These are phyloP conservation scores for Peromyscus melanophrys DNA, from an alignment of 2,797 vertebrate genomes.

Conservation along the genomic window DNA sequence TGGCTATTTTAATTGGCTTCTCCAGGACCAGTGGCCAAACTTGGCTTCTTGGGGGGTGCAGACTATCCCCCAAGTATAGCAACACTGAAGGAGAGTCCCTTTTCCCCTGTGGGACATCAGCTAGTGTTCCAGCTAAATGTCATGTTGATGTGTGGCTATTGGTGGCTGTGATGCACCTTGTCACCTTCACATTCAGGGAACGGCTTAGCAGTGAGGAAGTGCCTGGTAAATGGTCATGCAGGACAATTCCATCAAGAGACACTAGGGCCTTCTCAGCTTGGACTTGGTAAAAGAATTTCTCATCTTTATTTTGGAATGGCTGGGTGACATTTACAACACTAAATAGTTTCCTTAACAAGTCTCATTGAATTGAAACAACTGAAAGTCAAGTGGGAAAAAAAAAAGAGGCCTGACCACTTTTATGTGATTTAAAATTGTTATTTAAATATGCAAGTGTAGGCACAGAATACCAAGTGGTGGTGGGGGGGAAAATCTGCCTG, in stretches of 20 bases:
- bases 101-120: neutral
- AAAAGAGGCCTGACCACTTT: constrained; percentile 32
- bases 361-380: constrained; percentile 62
- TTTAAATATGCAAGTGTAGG: constrained; percentile 64
- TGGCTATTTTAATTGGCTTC: neutral
- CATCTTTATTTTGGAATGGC: constrained; percentile 43
- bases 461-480: constrained; percentile 49
- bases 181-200: neutral
- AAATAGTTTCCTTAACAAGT: constrained; percentile 63
- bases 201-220: neutral
- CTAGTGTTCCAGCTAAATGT: neutral
- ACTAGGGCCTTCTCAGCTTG: neutral
- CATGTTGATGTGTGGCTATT: neutral
- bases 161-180: neutral
- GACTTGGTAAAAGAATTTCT: neutral
- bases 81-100: neutral
- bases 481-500: neutral
- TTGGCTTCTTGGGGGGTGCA: neutral
- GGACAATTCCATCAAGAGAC: constrained; percentile 3
- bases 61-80: neutral
- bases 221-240: neutral
- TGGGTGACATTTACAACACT: constrained; percentile 53
- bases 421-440: constrained; percentile 63
- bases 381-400: constrained; percentile 5
- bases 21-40: neutral